phyloP scores from a whole-genome alignment of 1,140 invertebrate species.

The Lordiphosa clarofinis region DNA sequence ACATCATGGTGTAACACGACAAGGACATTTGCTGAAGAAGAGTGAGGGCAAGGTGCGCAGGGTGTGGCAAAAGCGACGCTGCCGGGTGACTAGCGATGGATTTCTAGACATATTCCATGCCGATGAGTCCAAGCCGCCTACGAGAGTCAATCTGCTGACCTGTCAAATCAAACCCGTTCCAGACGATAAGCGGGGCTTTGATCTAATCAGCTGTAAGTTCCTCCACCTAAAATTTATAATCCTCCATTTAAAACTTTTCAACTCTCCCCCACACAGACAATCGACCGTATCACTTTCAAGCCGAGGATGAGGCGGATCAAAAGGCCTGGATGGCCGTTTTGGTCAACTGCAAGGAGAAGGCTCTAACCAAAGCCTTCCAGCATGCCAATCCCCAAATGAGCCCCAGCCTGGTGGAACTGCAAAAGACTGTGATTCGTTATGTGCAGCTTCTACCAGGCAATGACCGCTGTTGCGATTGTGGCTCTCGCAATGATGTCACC shows the following conservation, averaged over 20 bases:
- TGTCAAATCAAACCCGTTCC: constrained; percentile 97
- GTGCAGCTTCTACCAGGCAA: constrained; percentile 95
- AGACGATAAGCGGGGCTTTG: constrained; percentile 97
- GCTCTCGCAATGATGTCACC: constrained; percentile 95
- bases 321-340: constrained; percentile 97
- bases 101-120: constrained; percentile 97
- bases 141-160: constrained; percentile 95
- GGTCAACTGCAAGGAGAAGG: constrained; percentile 97
- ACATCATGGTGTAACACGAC: constrained; percentile 92
- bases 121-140: constrained; percentile 96
- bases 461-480: constrained; percentile 96
- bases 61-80: constrained; percentile 97
- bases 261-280: constrained; percentile 85
- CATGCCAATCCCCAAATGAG: constrained; percentile 82
- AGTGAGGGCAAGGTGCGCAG: constrained; percentile 97
- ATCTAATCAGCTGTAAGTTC: constrained; percentile 87
- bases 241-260: too few species aligned
- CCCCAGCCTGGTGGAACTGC: constrained; percentile 90
- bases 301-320: constrained; percentile 95
- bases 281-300: constrained; percentile 98
- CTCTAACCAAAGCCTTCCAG: constrained; percentile 92
- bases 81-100: constrained; percentile 94
- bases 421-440: constrained; percentile 93
- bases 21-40: constrained; percentile 96
- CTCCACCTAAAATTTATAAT: too few species aligned